Evolutionary conservation across 2,797 vertebrate genomes (phyloP).

Genomic region (Fistularia commersonii): DNA sequence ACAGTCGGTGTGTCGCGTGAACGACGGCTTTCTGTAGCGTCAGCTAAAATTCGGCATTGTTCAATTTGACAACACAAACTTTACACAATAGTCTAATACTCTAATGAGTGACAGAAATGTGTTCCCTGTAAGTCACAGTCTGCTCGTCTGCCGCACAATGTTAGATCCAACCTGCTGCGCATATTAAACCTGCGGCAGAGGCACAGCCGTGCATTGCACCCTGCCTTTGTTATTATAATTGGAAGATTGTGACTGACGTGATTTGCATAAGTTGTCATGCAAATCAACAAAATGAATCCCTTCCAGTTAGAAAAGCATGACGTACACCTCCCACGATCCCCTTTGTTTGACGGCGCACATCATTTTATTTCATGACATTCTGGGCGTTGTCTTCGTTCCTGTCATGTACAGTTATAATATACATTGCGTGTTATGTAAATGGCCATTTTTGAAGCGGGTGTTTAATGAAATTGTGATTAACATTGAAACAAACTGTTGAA

Average conservation of each 20-base stretch:
- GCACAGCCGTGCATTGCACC: background rate
- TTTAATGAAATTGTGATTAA: background rate
- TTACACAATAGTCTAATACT: no score
- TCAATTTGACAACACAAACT: no score
- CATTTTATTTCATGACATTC: conserved; percentile 23
- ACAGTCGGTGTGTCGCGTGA: no score
- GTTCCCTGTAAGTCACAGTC: background rate
- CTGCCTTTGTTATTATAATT: conserved; percentile 29
- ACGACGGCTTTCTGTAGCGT: no score
- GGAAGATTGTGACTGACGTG: conserved; percentile 37
- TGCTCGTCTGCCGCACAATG: background rate
- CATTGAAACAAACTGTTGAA: background rate
- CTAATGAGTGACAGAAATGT: no score
- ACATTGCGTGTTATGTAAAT: background rate
- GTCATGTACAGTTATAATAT: background rate
- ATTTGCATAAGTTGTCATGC: conserved; percentile 48
- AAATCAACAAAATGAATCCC: conserved; percentile 42
- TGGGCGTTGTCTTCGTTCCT: conserved; percentile 18
- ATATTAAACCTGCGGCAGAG: conserved; percentile 16
- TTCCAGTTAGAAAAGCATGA: conserved; percentile 25
- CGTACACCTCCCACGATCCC: conserved; percentile 25
- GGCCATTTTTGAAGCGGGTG: background rate
- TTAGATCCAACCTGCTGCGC: background rate
- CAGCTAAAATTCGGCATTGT: no score
- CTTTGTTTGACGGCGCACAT: conserved; percentile 25